phyloP scores from a whole-genome alignment of 2,113 vertebrate genomes.

The Apodemus sylvaticus region DNA sequence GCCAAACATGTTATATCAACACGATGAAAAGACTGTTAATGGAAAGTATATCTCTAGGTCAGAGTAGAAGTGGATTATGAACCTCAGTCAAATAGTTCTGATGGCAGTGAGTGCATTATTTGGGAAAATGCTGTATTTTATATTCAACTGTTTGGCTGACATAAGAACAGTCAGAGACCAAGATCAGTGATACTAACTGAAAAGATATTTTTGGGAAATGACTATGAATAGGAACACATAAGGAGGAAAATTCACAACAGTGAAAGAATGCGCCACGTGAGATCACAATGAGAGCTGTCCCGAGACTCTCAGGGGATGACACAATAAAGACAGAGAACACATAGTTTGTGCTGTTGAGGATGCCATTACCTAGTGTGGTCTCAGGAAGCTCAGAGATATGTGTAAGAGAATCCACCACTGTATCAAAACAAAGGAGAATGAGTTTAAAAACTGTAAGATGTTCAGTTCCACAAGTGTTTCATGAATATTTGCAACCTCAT shows the following conservation, averaged over 20 bases:
- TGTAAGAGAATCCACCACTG: slow-evolving; percentile 71
- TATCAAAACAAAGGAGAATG: slow-evolving; percentile 72
- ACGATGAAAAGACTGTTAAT: slow-evolving; percentile 25
- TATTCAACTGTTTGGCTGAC: background rate
- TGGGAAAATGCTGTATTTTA: background rate
- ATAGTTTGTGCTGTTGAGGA: background rate
- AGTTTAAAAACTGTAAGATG: background rate
- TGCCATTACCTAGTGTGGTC: slow-evolving; percentile 78
- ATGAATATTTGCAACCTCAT: background rate
- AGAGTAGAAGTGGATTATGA: background rate
- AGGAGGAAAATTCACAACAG: background rate
- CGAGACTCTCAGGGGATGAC: background rate
- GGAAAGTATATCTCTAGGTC: background rate
- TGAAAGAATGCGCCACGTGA: background rate
- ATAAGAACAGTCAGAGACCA: background rate
- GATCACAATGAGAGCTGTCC: background rate
- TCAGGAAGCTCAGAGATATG: slow-evolving; percentile 66
- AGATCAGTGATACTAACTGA: background rate
- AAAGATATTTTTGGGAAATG: slow-evolving; percentile 21
- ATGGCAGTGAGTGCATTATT: background rate
- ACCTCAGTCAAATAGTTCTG: background rate
- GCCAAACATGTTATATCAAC: background rate
- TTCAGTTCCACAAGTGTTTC: background rate
- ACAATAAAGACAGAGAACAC: slow-evolving; percentile 7
- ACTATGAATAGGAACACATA: background rate